Evolutionary conservation across 1,140 invertebrate genomes (phyloP).

Genomic region (fruit fly (Drosophila melanogaster)): DNA sequence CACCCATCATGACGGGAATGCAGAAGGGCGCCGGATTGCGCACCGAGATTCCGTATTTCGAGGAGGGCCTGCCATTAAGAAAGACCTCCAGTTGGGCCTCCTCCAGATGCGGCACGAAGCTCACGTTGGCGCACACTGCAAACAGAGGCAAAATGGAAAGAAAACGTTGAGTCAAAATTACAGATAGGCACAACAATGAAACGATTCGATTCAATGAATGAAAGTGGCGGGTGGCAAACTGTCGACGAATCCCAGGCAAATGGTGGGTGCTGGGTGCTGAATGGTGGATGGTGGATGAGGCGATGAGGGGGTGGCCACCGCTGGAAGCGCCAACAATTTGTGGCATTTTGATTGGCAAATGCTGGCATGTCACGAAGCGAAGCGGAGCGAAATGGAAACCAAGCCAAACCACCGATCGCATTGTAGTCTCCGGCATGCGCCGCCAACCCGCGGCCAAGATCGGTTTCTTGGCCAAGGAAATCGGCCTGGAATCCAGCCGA

Average conservation of each 20-base stretch:
- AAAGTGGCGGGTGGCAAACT: conserved; percentile 50
- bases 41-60: conserved; percentile 72
- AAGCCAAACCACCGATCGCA: conserved; percentile 22
- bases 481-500: neutral
- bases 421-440: conserved; percentile 41
- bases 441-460: conserved; percentile 24
- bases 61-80: conserved; percentile 63
- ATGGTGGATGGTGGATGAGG: neutral
- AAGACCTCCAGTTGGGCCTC: conserved; percentile 73
- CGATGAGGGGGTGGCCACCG: conserved; percentile 12
- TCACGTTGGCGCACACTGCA: conserved; percentile 77
- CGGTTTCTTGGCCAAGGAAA: conserved; percentile 28
- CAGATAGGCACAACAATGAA: conserved; percentile 44
- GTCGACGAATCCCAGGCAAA: conserved; percentile 18
- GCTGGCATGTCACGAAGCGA: conserved; percentile 63
- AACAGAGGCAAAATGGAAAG: conserved; percentile 8
- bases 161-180: conserved; percentile 1
- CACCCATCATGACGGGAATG: conserved; percentile 81
- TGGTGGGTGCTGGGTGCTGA: neutral
- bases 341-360: conserved; percentile 81
- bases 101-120: conserved; percentile 64
- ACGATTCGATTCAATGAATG: conserved; percentile 46
- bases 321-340: conserved; percentile 67
- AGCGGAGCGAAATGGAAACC: conserved; percentile 50
- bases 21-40: conserved; percentile 75